These are phyloP conservation scores for Caenorhabditis sp. DNA, from an alignment of 2,888 invertebrate genomes.

Conservation along the genomic window DNA sequence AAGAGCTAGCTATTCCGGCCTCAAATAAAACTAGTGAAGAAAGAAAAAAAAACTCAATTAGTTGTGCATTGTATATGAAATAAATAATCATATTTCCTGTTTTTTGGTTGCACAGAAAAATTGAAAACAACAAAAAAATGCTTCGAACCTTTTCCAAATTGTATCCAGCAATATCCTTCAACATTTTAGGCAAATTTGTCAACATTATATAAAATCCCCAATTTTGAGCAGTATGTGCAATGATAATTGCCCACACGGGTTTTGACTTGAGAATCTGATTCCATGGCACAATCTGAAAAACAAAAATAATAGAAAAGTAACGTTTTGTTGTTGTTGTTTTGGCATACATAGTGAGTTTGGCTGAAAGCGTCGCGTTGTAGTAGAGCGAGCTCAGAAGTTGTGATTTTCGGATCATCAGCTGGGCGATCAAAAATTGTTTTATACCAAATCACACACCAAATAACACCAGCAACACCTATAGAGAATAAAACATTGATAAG, in stretches of 20 bases:
- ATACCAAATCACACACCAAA: constrained; percentile 70
- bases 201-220: constrained; percentile 74
- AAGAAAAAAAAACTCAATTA: background rate
- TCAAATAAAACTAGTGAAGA: constrained; percentile 71
- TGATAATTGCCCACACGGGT: constrained; percentile 73
- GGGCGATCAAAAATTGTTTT: constrained; percentile 72
- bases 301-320: no score
- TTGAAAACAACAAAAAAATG: background rate
- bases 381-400: constrained; percentile 71
- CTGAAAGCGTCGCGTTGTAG: constrained; percentile 70
- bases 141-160: constrained; percentile 59
- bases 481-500: background rate
- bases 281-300: constrained; percentile 71
- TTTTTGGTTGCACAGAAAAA: no score
- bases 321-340: constrained; percentile 5
- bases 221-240: constrained; percentile 73
- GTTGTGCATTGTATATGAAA: background rate
- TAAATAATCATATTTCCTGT: background rate
- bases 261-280: constrained; percentile 71
- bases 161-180: constrained; percentile 71
- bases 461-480: constrained; percentile 53
- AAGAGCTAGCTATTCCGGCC: constrained; percentile 84
- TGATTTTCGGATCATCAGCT: constrained; percentile 71
- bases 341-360: constrained; percentile 55
- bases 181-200: constrained; percentile 73